Conservation (phyloP, 2,888 invertebrate genomes). For the Coelopa pilipes region DNA sequence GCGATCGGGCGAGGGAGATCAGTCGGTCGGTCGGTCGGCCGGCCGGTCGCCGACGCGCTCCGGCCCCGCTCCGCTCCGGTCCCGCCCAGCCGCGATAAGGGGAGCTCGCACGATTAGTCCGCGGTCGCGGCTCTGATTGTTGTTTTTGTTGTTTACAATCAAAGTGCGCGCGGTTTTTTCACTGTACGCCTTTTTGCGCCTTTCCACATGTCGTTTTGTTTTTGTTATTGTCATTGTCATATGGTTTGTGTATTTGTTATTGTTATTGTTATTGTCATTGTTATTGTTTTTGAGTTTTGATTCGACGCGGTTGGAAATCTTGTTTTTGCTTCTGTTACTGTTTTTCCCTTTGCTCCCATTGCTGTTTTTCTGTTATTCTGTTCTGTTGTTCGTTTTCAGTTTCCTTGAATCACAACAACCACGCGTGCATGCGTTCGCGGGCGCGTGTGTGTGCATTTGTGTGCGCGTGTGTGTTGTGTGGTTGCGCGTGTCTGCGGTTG, state of each 20-base stretch:
- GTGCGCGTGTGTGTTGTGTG: neutral
- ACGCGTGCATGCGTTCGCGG: neutral
- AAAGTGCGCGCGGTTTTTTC: no score
- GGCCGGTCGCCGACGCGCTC: no score
- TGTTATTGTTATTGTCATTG: neutral
- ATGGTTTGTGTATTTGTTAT: no score
- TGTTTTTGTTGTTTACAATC: no score
- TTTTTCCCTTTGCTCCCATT: neutral
- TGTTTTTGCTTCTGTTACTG: constrained; percentile 9
- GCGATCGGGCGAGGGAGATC: no score
- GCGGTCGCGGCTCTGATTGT: no score
- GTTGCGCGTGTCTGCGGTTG: no score
- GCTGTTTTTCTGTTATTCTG: neutral
- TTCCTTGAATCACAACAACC: constrained; percentile 10
- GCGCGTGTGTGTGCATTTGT: neutral
- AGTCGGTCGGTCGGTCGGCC: no score
- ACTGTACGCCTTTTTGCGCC: no score
- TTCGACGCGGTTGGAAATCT: neutral
- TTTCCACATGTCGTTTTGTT: neutral
- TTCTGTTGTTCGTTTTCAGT: neutral
- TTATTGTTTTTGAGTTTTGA: neutral
- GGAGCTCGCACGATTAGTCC: no score
- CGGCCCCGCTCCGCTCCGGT: no score
- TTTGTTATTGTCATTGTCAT: neutral
- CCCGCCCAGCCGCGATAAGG: no score